Percentiles rank a stretch among this genome's conserved stretches.
These are phyloP conservation scores for Fulica atra DNA, from an alignment of 2,113 vertebrate genomes.

Conservation along the genomic window DNA sequence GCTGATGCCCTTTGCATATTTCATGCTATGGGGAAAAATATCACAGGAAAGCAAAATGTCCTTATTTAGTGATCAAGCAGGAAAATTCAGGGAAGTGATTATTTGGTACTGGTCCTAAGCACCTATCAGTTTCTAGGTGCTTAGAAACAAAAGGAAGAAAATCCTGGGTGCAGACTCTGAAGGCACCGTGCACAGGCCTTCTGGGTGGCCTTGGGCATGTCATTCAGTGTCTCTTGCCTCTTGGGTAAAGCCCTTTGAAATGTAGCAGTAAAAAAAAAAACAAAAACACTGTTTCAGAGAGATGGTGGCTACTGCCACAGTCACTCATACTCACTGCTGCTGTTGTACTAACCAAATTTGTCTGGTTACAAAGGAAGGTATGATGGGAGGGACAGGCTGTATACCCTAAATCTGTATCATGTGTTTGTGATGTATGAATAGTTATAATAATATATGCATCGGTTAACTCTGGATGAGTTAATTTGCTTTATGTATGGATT, in stretches of 20 bases:
- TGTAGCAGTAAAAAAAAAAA: not conserved
- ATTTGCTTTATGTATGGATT: not conserved
- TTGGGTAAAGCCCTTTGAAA: not conserved
- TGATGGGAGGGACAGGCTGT: not conserved
- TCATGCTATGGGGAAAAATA: not conserved
- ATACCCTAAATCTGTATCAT: not conserved
- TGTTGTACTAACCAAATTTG: not conserved
- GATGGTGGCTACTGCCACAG: accelerated
- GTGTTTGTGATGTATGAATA: not conserved
- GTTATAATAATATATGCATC: not conserved
- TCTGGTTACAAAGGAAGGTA: not conserved
- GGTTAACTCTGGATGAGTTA: not conserved
- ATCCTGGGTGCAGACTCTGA: not conserved
- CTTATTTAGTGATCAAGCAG: not conserved
- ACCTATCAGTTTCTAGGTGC: not conserved
- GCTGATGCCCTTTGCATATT: not conserved
- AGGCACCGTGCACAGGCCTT: not conserved
- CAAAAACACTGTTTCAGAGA: not conserved
- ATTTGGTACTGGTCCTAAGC: not conserved
- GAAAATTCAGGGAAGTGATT: not conserved
- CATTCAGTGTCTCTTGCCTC: not conserved
- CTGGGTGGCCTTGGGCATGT: not conserved
- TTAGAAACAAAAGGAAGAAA: not conserved
- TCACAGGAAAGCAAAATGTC: not conserved
- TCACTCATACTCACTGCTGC: not conserved